These are phyloP conservation scores for Montipora capitata DNA, from an alignment of 92 coral and sea anemone species.

Conservation along the genomic window DNA sequence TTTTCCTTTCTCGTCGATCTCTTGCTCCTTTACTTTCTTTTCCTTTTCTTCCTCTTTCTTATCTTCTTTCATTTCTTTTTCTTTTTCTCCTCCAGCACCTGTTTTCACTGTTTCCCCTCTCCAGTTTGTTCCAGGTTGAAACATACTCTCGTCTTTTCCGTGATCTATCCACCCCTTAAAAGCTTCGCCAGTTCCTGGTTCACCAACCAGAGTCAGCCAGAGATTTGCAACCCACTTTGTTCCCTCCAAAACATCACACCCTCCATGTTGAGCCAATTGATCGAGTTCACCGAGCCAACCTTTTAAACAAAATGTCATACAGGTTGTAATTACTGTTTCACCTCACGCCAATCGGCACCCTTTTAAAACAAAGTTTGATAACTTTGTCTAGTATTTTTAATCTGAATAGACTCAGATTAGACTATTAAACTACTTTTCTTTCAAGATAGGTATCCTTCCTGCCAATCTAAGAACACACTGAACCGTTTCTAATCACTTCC, in stretches of 20 bases:
- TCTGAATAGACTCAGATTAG: too few relatives aligned
- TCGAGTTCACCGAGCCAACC: slow-evolving; percentile 95
- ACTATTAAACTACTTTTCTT: too few relatives aligned
- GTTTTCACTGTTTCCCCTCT: slow-evolving; percentile 27
- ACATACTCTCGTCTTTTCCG: slow-evolving; percentile 34
- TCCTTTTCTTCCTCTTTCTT: slow-evolving; percentile 3
- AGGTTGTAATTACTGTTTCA: neutral
- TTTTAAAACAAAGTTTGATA: too few relatives aligned
- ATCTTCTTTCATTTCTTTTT: slow-evolving; percentile 15
- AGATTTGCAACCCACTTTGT: slow-evolving; percentile 96
- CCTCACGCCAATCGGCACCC: neutral
- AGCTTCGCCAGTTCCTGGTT: slow-evolving; percentile 80
- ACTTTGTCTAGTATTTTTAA: too few relatives aligned
- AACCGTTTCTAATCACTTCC: neutral
- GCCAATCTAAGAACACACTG: neutral
- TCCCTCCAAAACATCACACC: slow-evolving; percentile 94
- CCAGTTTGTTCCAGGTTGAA: slow-evolving; percentile 44
- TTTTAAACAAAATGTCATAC: neutral
- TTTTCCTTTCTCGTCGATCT: slow-evolving; percentile 11
- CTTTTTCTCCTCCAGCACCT: slow-evolving; percentile 4
- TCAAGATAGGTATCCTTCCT: too few relatives aligned
- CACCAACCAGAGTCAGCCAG: slow-evolving; percentile 86
- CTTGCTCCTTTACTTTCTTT: slow-evolving; percentile 5
- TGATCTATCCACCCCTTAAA: slow-evolving; percentile 84
- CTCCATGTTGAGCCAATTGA: slow-evolving; percentile 89